Conservation (phyloP, 2,888 invertebrate genomes). For the Opisthograptis luteolata region DNA sequence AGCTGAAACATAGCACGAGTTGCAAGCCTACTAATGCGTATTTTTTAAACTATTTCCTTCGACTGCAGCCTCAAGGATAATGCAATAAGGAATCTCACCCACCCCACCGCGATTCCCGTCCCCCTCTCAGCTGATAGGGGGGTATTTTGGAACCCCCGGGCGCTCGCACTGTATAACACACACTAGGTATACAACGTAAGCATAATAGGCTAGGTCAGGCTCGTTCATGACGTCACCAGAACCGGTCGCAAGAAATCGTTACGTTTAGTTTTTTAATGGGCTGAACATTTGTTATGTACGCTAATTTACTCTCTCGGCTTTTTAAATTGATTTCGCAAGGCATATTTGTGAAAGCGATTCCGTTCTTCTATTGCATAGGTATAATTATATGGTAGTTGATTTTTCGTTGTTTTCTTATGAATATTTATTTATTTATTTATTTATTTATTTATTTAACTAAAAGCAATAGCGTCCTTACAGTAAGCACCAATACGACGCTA, state of each 20-base stretch:
- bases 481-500: no score
- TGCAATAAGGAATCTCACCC: slow-evolving; percentile 50
- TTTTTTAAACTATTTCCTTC: slow-evolving; percentile 35
- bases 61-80: slow-evolving; percentile 49
- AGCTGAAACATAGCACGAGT: no score
- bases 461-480: no score
- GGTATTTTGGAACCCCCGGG: slow-evolving; percentile 22
- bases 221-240: slow-evolving; percentile 41
- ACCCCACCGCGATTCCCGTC: slow-evolving; percentile 13
- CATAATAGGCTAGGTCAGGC: slow-evolving; percentile 27
- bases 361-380: no score
- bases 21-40: no score
- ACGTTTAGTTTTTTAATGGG: neutral
- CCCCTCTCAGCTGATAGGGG: slow-evolving; percentile 46
- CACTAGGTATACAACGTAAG: slow-evolving; percentile 10
- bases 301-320: neutral
- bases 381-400: no score
- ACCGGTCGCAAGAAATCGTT: slow-evolving; percentile 15
- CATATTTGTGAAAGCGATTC: no score
- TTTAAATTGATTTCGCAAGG: no score
- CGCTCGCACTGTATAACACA: slow-evolving; percentile 2
- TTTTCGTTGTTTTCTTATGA: no score
- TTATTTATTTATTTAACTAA: no score
- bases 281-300: neutral
- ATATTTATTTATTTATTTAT: no score